Base-by-base conservation (phyloP, 2,888 invertebrate genomes). In the Cotesia congregata region DNA sequence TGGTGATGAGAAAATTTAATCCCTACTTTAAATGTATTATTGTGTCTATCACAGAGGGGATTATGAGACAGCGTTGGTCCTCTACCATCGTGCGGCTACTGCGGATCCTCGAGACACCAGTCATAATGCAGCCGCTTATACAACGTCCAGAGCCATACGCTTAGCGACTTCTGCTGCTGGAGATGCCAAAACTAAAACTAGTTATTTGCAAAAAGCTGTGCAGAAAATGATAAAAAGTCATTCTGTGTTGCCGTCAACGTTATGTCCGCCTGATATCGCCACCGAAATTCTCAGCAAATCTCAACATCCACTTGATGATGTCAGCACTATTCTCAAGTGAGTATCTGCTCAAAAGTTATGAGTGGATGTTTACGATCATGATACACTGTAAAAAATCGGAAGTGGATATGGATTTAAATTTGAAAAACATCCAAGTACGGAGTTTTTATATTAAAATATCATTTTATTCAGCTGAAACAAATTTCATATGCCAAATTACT, bases 41-140 rank as follows among this genome's bases (percentile, higher is more conserved):
- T 50, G 50, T 50, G 50, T 50, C 50, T 50, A 50, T 50, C 15
- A 50, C 77, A 88, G 88, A 72, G 87, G 86, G 3, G 85, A 88
- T 82, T 88, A 85, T 82, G 88, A 88, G 78, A 79, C 84, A 17
- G 88, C 88, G 9, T 79, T 88, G 78, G 83, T 88, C 17, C 79
- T 88, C 9, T 88, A 88, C 79, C 84, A 88, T 74, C 84, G 87
- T 68, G 88, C 88, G 3, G 84, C 85, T 9, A 82, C 72, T 15
- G 75, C 83, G 6, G 84, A 80, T 75, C 87, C 88, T 1, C 83
- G 83, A 2, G 86, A 88, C 72, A 75, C 78, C 15, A 83, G 80
- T 41, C 87, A 88, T 76, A 73, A 67, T 6, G 82, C 84, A 2
- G 86, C 86, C 0, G 85, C 83, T 0, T n/a, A 40, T 50, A 81